Base-by-base conservation (phyloP, 2,888 invertebrate species). In the Octonoba sinensis region DNA sequence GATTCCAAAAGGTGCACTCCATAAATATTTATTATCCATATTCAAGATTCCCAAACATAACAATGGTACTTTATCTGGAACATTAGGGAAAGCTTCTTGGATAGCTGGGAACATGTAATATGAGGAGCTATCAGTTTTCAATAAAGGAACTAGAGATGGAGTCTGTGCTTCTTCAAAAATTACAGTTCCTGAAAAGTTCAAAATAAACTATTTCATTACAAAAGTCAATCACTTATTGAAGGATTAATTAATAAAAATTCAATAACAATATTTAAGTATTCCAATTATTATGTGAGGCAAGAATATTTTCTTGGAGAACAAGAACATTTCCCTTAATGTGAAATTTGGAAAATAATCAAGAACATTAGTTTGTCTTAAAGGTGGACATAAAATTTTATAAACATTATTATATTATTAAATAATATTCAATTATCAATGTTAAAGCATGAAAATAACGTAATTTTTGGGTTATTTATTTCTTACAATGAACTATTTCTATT, bases 51-150 rank as follows among this genome's bases (percentile, higher is more conserved):
- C 74, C 81, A 36, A 83, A 66, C 67, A 81, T 24, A 75, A 46
- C 36, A 82, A 57, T 6, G 67, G 71, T 8, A 54, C 13, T 57
- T 59, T 47, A 54, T 59, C 85, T 64, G 57, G 67, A 15, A 91
- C 88, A 83, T 91, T 91, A 2, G 94, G 93, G 88, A 92, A 93
- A 62, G 91, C 91, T 73, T 89, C 89, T 86, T 92, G 92, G 86
- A 93, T 87, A 56, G 90, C 89, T 1, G 95, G 93, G 85, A 93
- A 93, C 0, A 93, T 93, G 88, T 95, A 96, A 88, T 93, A 93
- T 46, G 90, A 89, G 46, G 89, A 89, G 3, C 90, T 88, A 4
- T 89, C 89, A 13, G 93, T 89, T 6, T 90, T 89, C 6, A 95
- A 88, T 59, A 82, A 70, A 8, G 88, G 88, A 24, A 88, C 71